These are phyloP conservation scores for Sialia sialis DNA, from an alignment of 2,113 vertebrate genomes.

Conservation along the genomic window DNA sequence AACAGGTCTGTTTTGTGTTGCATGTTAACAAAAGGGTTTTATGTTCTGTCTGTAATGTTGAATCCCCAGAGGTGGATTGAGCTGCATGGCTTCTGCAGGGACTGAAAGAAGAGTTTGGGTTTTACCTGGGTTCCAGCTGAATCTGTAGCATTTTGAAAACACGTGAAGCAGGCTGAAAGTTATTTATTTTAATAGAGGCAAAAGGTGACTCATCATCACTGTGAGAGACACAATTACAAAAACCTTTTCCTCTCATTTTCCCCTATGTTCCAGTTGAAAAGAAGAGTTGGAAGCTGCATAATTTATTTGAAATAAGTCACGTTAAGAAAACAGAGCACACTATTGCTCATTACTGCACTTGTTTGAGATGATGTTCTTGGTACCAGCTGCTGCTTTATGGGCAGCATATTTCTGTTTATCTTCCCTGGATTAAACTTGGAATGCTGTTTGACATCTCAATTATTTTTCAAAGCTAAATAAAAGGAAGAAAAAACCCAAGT, in stretches of 20 bases:
- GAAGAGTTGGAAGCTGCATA: not conserved
- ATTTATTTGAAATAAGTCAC: not conserved
- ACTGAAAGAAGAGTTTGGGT: constrained; percentile 14
- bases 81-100: not conserved
- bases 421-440: constrained; percentile 26
- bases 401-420: constrained; percentile 3
- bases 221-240: not conserved
- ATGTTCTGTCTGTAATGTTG: constrained; percentile 12
- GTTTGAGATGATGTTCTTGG: not conserved
- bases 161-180: not conserved
- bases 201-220: not conserved
- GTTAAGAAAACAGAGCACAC: not conserved
- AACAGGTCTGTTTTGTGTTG: constrained; percentile 54
- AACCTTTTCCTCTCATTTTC: not conserved
- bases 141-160: not conserved
- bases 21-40: constrained; percentile 39
- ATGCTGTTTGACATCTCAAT: constrained; percentile 8
- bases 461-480: constrained; percentile 42
- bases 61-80: not conserved
- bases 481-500: not conserved
- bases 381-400: constrained; percentile 16
- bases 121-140: not conserved
- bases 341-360: not conserved
- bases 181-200: not conserved
- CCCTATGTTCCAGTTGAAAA: not conserved